Evolutionary conservation across 2,113 vertebrate species (phyloP).

Genomic region (Eulemur macaco): DNA sequence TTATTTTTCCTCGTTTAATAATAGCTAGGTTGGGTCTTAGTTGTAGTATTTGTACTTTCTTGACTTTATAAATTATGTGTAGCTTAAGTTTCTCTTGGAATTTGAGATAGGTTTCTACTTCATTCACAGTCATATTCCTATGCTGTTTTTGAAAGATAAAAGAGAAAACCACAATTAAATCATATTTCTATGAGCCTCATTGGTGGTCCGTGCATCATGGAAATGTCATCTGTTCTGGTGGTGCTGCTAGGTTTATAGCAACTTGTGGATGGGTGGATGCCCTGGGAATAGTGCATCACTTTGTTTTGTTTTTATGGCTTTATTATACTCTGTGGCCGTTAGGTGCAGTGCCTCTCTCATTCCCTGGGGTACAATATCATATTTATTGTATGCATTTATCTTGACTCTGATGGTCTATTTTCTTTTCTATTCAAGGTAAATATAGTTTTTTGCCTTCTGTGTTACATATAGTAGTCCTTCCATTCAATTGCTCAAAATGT

Average conservation of each 20-base stretch:
- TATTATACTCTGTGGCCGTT: background rate
- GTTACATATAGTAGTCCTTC: background rate
- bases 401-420: background rate
- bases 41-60: background rate
- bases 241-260: background rate
- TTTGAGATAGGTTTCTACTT: background rate
- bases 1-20: background rate
- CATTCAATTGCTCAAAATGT: background rate
- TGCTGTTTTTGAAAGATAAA: slow-evolving; percentile 16
- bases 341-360: background rate
- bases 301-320: background rate
- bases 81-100: background rate
- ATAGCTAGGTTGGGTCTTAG: background rate
- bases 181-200: background rate
- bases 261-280: background rate
- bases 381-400: slow-evolving; percentile 5
- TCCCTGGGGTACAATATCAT: background rate
- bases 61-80: background rate
- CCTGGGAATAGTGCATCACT: background rate
- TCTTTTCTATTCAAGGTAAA: background rate
- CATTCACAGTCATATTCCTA: background rate
- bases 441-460: slow-evolving; percentile 1
- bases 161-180: background rate
- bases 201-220: background rate
- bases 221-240: background rate